These are phyloP conservation scores for Notechis scutatus DNA, from an alignment of 2,113 vertebrate species.

Conservation along the genomic window DNA sequence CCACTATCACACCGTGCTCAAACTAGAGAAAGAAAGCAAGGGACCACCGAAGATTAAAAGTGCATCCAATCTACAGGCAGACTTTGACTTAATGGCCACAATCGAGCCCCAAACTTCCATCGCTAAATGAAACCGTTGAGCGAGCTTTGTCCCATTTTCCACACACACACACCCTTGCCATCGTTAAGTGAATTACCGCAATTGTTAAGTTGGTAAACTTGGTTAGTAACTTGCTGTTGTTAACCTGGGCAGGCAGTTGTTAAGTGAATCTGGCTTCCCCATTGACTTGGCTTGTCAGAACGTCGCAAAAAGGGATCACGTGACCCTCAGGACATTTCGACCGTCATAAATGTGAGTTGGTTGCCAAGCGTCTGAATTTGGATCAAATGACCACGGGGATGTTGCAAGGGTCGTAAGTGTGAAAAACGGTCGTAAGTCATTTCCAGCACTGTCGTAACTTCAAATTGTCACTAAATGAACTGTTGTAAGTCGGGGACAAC, in stretches of 20 bases:
- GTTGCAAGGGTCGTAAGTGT: too few relatives aligned
- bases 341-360: neutral
- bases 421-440: too few relatives aligned
- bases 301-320: neutral
- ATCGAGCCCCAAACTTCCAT: neutral
- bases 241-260: too few relatives aligned
- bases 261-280: neutral
- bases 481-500: too few relatives aligned
- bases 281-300: neutral
- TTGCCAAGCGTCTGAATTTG: too few relatives aligned
- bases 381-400: too few relatives aligned
- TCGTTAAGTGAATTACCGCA: neutral
- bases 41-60: neutral
- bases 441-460: too few relatives aligned
- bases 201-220: neutral
- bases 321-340: neutral
- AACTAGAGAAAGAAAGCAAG: constrained; percentile 68
- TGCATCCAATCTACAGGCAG: fast-evolving
- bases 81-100: neutral
- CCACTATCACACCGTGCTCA: constrained; percentile 84
- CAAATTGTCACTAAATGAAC: too few relatives aligned
- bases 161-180: too few relatives aligned
- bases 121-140: neutral
- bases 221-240: too few relatives aligned
- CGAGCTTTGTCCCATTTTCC: neutral